Percentiles rank a stretch among this genome's conserved stretches.
Evolutionary conservation across 2,797 vertebrate genomes (phyloP).

Genomic region (Periophthalmus magnuspinnatus): DNA sequence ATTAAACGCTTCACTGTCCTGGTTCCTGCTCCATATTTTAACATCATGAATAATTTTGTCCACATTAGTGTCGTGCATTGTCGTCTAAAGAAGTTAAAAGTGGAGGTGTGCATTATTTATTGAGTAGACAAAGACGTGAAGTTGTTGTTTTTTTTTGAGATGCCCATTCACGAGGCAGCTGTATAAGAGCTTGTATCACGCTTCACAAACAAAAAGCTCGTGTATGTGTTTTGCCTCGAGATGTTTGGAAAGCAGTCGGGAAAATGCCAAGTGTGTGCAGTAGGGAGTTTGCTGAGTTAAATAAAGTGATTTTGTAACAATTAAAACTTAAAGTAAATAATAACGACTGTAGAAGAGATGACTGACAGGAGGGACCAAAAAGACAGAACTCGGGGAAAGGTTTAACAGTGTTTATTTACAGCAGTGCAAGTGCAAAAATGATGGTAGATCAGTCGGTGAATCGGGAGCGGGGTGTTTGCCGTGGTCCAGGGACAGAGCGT

Average conservation of each 20-base stretch:
- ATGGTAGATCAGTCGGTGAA: no score
- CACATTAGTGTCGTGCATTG: not conserved
- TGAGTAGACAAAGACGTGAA: not conserved
- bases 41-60: not conserved
- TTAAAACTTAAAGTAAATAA: no score
- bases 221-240: not conserved
- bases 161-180: not conserved
- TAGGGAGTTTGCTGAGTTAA: not conserved
- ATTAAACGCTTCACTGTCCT: not conserved
- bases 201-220: not conserved
- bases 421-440: no score
- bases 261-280: not conserved
- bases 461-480: no score
- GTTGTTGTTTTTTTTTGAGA: not conserved
- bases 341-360: no score
- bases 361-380: no score
- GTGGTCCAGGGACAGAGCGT: no score
- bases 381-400: no score
- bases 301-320: not conserved
- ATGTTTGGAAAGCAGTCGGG: not conserved
- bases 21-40: not conserved
- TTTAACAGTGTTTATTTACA: no score
- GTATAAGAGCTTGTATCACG: not conserved
- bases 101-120: conserved; percentile 1
- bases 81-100: not conserved